Evolutionary conservation across 2,113 vertebrate genomes (phyloP).

Genomic region (Pterocles burchelli): DNA sequence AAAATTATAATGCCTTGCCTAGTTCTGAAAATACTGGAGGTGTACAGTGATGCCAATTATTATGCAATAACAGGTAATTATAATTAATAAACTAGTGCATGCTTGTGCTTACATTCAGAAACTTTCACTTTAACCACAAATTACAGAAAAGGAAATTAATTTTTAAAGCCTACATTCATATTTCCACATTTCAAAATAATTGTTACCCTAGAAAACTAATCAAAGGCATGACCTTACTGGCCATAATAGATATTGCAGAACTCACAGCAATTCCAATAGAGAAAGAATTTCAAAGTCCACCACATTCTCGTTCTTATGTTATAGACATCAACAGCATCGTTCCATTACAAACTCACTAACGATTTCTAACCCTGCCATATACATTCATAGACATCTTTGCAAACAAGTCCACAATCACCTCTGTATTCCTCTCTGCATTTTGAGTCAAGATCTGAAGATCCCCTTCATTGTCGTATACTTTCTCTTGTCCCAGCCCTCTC

Average conservation of each 20-base stretch:
- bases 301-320: not conserved
- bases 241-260: not conserved
- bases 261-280: not conserved
- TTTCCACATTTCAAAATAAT: not conserved
- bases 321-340: not conserved
- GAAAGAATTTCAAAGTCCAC: not conserved
- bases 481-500: not conserved
- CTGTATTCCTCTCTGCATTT: not conserved
- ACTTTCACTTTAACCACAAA: not conserved
- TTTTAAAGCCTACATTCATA: not conserved
- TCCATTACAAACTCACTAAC: not conserved
- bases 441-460: not conserved
- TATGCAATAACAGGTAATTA: not conserved
- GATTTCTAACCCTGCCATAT: not conserved
- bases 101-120: not conserved
- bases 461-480: not conserved
- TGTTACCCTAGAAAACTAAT: not conserved
- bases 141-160: not conserved
- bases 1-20: not conserved
- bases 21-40: not conserved
- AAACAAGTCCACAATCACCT: not conserved
- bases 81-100: not conserved
- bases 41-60: not conserved
- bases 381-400: not conserved
- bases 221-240: not conserved